These are phyloP conservation scores for Centroberyx gerrardi DNA, from an alignment of 2,797 vertebrate species.

Conservation along the genomic window DNA sequence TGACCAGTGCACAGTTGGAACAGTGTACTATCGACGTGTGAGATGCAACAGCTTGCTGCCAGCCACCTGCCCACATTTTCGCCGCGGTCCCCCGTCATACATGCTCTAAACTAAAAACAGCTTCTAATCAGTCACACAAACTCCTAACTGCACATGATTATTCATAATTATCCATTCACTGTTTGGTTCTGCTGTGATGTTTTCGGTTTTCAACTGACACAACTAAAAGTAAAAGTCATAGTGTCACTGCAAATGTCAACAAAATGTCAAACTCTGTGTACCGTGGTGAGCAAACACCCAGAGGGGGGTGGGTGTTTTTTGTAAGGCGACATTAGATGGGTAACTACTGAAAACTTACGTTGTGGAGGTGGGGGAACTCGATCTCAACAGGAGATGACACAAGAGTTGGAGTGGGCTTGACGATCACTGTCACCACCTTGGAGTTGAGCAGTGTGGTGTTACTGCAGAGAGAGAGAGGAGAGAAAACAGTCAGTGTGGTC, in stretches of 20 bases:
- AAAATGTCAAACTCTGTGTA: constrained; percentile 78
- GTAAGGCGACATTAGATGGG: constrained; percentile 43
- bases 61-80: constrained; percentile 62
- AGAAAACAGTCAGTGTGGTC: constrained; percentile 27
- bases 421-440: constrained; percentile 94
- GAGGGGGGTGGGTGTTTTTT: constrained; percentile 41
- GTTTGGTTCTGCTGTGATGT: constrained; percentile 53
- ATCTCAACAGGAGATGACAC: constrained; percentile 93
- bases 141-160: constrained; percentile 55
- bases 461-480: constrained; percentile 76
- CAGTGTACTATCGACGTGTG: constrained; percentile 55
- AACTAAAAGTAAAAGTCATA: constrained; percentile 68
- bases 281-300: constrained; percentile 62
- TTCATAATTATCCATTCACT: constrained; percentile 35
- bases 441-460: constrained; percentile 95
- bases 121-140: constrained; percentile 40
- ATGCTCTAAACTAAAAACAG: constrained; percentile 60
- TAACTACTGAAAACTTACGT: constrained; percentile 87
- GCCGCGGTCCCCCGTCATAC: constrained; percentile 12
- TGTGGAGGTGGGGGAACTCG: constrained; percentile 96
- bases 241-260: constrained; percentile 78
- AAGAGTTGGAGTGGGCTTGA: constrained; percentile 91
- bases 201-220: constrained; percentile 50
- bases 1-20: constrained; percentile 9
- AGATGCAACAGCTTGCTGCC: constrained; percentile 74